Evolutionary conservation across 2,888 invertebrate genomes (phyloP), one percentile per base, ranked within the genome.

Genomic region (Drosophila tanythrix): DNA sequence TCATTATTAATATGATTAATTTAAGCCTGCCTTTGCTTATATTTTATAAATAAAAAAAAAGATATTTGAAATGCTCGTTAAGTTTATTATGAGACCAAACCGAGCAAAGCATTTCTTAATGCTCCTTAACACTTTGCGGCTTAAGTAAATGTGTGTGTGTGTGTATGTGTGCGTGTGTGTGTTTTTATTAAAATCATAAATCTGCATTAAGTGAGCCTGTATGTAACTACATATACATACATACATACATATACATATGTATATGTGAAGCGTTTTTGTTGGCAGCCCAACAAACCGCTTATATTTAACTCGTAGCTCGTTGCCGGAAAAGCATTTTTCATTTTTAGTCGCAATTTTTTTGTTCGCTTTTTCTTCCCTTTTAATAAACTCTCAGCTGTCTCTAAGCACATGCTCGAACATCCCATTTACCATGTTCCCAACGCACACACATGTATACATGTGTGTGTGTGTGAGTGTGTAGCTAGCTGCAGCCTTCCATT

Each of bases 161-260:
- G 2, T 36, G 13, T 40, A 33, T 57, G 53, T 50, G 29, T 67
- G 67, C 57, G 50, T 48, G 29, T 70, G 43, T 52, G 63, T 51
- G 63, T 60, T 70, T 74, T 86, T 88, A 88, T 88, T 86, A 88
- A 86, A 88, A 83, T 79, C 88, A 86, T 86, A 86, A 86, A 88
- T 86, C 87, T 86, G 84, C 89, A 88, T 88, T 86, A 86, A 82
- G 62, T 70, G 70, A 74, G 62, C 64, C 69, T 77, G 60, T 59
- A 40, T 70, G 69, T 62, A 74, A 51, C 50, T 63, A 56, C 21
- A 36, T 38, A 21, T n/a, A 36, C 33, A 21, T 13, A 56, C 56
- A 56, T 59, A 67, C 7, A 4, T 29, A 53, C 55, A 35, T 38
- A 40, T 35, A 33, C 29, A 15, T 36, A 35, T 43, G 48, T 62